Base-by-base conservation (phyloP, 2,888 invertebrate genomes). In the Leptogaster cylindrica region DNA sequence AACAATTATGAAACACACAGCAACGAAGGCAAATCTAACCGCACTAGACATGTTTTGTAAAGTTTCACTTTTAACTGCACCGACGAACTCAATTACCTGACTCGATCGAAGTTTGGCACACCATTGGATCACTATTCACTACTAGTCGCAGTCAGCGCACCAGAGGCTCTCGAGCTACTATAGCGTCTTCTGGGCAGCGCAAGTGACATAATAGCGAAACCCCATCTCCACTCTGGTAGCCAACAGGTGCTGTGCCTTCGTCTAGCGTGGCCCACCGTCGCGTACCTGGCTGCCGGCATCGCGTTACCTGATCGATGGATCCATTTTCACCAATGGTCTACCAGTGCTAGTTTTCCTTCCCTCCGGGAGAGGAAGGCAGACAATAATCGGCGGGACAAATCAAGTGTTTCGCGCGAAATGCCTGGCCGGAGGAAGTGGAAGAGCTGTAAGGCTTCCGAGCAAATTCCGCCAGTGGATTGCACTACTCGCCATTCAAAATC, bases 151-250 rank as follows among this genome's bases (percentile, higher is more conserved):
- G 14, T 36, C 23, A 55, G 55, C 55, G 39, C 39, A 52, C 31
- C 25, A 25, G 25, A 51, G 51, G 28, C 51, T 51, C 27, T 27
- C 58, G 36, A 44, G 27, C 28, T 14, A 2, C 63, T 63, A 31
- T 41, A 25, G 41, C 41, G 25, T 58, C 58, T 58, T 58, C 58
- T 58, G 23, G 39, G 16, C 10, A 58, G 58, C 58, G 8, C 41
- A 58, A 8, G 58, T 58, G 58, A 58, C 58, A 58, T 58, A 58
- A 58, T 58, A 58, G 39, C 41, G 41, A 58, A 58, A 58, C 58
- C 41, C 58, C 58, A 58, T 58, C 58, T 58, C 58, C 58, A 39
- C 41, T 58, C 41, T 41, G 25, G 41, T 25, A 58, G 36, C 12
- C 58, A 58, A 16, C 58, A 58, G 58, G 41, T 52, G 52, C 14